Conservation (phyloP, 2,888 invertebrate genomes). For the Cantharis rustica region DNA sequence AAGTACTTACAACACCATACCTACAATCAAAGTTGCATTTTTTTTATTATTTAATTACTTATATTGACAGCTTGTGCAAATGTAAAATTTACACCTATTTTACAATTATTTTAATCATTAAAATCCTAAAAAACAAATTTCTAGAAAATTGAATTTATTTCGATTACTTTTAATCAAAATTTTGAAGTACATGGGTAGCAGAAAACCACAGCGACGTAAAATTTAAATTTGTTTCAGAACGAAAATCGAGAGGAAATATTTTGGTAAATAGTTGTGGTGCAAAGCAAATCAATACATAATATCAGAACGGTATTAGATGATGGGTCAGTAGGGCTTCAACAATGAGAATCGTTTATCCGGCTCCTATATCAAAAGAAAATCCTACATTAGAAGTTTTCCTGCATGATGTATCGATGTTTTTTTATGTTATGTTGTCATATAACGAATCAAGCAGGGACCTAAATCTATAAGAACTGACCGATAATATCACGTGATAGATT, state of each 20-base stretch:
- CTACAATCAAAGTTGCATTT: no score
- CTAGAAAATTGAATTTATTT: no score
- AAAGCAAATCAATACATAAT: conserved; percentile 5
- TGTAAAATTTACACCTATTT: no score
- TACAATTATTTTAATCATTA: no score
- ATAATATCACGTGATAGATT: conserved; percentile 56
- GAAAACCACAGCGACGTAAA: background rate
- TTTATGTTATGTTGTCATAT: conserved; percentile 45
- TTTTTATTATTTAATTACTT: no score
- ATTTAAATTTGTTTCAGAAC: background rate
- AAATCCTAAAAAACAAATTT: no score
- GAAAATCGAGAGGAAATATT: background rate
- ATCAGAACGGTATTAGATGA: conserved; percentile 3
- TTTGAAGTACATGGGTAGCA: background rate
- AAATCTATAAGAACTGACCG: conserved; percentile 39
- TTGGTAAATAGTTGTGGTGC: background rate
- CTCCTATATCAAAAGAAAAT: conserved; percentile 38
- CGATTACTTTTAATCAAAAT: background rate
- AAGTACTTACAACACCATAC: no score
- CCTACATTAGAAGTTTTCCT: conserved; percentile 36
- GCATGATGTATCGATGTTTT: conserved; percentile 48
- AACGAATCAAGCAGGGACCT: conserved; percentile 26
- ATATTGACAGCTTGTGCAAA: no score
- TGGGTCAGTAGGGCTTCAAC: conserved; percentile 35
- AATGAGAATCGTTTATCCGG: conserved; percentile 33